Evolutionary conservation across 2,888 invertebrate genomes (phyloP).

Genomic region (Elysia crispata): DNA sequence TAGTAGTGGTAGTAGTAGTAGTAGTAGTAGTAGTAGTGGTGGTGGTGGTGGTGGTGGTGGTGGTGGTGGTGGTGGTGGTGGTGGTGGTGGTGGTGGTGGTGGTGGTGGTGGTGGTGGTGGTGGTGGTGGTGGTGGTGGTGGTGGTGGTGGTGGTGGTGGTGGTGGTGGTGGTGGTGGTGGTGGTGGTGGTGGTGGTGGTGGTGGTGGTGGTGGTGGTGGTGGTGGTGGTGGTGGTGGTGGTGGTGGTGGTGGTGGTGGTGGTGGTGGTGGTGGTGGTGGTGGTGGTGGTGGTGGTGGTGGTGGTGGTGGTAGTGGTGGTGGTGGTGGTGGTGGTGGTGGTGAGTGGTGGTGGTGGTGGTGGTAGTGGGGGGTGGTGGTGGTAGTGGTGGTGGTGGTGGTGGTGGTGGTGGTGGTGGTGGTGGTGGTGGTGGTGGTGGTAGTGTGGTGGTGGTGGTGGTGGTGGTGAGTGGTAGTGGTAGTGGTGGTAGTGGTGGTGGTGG

Average conservation of each 20-base stretch:
- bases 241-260: neutral
- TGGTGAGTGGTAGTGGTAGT: neutral
- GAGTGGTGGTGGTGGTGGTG: neutral
- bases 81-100: neutral
- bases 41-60: neutral
- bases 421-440: conserved; percentile 10
- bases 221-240: neutral
- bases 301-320: neutral
- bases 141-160: no score
- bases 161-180: neutral
- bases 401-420: neutral
- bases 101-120: neutral
- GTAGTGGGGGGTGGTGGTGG: no score
- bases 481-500: neutral
- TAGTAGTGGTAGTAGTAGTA: conserved; percentile 36
- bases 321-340: neutral
- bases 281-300: conserved; percentile 2
- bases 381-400: neutral
- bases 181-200: neutral
- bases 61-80: neutral
- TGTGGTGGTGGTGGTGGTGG: conserved; percentile 1
- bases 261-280: neutral
- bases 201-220: neutral
- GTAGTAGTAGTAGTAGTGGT: conserved; percentile 24
- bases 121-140: neutral